Evolutionary conservation across 1,140 invertebrate genomes (phyloP).

Genomic region (Heliconius hewitsoni): DNA sequence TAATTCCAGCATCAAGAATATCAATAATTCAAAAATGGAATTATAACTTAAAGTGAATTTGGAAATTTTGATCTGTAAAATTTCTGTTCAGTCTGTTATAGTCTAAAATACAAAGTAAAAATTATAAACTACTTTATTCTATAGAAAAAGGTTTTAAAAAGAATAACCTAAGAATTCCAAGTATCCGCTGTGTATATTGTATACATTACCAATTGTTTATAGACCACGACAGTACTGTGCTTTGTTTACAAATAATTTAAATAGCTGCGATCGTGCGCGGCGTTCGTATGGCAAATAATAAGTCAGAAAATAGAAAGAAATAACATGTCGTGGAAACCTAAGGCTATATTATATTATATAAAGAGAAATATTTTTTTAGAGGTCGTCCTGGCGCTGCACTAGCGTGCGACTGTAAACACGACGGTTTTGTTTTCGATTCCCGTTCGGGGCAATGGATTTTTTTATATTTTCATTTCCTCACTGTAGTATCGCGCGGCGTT

Average conservation of each 20-base stretch:
- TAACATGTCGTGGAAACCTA: neutral
- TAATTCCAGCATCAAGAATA: too few species aligned
- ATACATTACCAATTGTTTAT: constrained; percentile 26
- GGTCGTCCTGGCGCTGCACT: neutral
- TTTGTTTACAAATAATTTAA: constrained; percentile 63
- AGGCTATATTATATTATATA: neutral
- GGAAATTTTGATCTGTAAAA: too few species aligned
- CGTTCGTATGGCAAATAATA: constrained; percentile 22
- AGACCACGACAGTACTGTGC: constrained; percentile 25
- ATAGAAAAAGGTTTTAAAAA: neutral
- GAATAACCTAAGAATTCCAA: constrained; percentile 2
- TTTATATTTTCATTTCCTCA: too few species aligned
- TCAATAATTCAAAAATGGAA: too few species aligned
- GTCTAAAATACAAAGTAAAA: neutral
- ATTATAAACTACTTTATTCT: neutral
- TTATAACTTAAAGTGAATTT: too few species aligned
- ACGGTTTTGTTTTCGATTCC: too few species aligned
- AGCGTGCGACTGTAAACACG: too few species aligned
- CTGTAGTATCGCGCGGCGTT: too few species aligned
- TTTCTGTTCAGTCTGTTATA: too few species aligned
- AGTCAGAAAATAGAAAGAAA: neutral
- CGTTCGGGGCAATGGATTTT: too few species aligned
- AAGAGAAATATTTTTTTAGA: neutral
- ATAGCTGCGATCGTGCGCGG: constrained; percentile 49
- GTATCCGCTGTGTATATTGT: constrained; percentile 6